Base-by-base conservation (phyloP, 1,140 invertebrate species). In the Whitmania pigra region DNA sequence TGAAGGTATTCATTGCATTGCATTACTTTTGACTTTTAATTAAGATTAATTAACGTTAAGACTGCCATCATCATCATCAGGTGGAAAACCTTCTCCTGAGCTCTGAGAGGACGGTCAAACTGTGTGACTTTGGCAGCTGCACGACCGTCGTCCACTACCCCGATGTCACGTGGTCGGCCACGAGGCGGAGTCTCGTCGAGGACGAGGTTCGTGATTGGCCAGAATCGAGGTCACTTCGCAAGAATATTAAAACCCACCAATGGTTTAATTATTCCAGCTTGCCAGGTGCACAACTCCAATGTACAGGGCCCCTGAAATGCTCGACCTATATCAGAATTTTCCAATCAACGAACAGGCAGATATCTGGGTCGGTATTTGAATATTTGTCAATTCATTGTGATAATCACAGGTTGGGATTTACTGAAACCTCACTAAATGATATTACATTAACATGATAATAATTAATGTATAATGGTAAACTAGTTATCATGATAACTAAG, bases 111-210 rank as follows among this genome's bases (percentile, higher is more conserved):
- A 86, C 87, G 75, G 88, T 99, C 53, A 99, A 99, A 83, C 82
- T 99, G 67, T 99, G 97, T 85, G 97, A 99, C 84, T 99, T 99
- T 87, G 97, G 97, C 0, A 97, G 94, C 77, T 89, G 93, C 0
- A 96, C 93, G 36, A 89, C 87, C 25, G 88, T 93, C 78, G 85
- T 89, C 49, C 90, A 89, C 80, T 78, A 87, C 69, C 93, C 94
- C 27, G 90, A 95, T 80, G 85, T 88, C 29, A 88, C 88, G 53
- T 99, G 96, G 96, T 90, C 88, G 78, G 90, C 91, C 67, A 89
- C 92, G 77, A 90, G 95, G 84, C 86, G 95, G 76, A 89, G 89
- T 74, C 86, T 90, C 78, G 84, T 99, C 18, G 96, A 99, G 85
- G 97, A 99, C 85, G 90, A 92, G 85, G 90, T 63, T 7, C 0